phyloP scores from a whole-genome alignment of 2,888 invertebrate genomes.

The Lymantria monacha region DNA sequence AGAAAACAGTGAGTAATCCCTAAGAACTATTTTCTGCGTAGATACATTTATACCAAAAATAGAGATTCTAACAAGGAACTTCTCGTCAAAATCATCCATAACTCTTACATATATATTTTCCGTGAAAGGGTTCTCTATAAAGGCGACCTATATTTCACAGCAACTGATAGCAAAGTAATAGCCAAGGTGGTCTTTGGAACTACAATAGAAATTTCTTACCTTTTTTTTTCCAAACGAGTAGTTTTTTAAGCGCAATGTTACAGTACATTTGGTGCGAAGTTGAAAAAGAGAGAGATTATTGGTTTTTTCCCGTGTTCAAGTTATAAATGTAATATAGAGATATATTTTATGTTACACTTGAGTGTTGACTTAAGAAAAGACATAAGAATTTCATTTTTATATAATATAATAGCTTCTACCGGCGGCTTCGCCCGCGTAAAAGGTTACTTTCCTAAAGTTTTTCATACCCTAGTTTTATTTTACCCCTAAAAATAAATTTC shows the following conservation, averaged over 20 bases:
- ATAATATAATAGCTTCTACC: no score
- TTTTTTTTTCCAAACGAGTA: slow-evolving; percentile 46
- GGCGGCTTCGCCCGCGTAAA: no score
- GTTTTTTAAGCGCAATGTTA: slow-evolving; percentile 42
- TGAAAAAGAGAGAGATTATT: slow-evolving; percentile 9
- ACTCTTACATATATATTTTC: slow-evolving; percentile 12
- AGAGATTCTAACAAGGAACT: slow-evolving; percentile 4
- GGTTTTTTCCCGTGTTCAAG: slow-evolving; percentile 7
- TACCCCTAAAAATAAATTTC: no score
- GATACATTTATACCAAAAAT: neutral
- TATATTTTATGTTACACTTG: slow-evolving; percentile 1
- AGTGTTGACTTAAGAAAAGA: no score
- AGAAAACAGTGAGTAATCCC: no score
- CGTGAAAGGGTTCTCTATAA: slow-evolving; percentile 17
- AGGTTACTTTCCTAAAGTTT: no score
- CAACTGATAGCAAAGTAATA: slow-evolving; percentile 22
- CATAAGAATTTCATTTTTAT: no score
- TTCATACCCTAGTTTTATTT: no score
- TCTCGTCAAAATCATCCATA: slow-evolving; percentile 6
- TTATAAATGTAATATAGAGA: slow-evolving; percentile 2
- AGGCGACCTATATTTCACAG: slow-evolving; percentile 26
- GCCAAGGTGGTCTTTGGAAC: slow-evolving; percentile 22
- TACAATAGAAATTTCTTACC: slow-evolving; percentile 38
- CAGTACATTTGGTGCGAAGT: slow-evolving; percentile 30
- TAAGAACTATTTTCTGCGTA: neutral